These are phyloP conservation scores for Microtus ochrogaster DNA, from an alignment of 2,113 vertebrate genomes.

Conservation along the genomic window DNA sequence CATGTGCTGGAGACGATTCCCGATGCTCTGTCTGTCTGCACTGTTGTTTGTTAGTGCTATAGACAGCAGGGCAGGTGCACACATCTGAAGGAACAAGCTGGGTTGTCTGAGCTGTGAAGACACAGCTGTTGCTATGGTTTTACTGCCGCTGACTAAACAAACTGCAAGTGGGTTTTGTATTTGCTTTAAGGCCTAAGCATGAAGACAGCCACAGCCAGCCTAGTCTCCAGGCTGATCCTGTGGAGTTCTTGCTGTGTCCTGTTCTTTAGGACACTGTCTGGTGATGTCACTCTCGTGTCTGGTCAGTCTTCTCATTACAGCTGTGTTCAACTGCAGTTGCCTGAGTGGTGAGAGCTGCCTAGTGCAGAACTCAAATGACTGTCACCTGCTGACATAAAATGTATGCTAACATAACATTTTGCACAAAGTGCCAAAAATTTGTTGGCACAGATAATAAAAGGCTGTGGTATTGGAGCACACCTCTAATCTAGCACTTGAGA, in stretches of 20 bases:
- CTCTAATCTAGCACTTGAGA: not conserved
- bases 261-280: not conserved
- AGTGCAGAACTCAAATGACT: not conserved
- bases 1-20: slow-evolving; percentile 46
- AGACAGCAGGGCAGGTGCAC: not conserved
- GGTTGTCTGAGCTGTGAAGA: not conserved
- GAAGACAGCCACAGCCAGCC: not conserved
- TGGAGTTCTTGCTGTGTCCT: not conserved
- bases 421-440: not conserved
- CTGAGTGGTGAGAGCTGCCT: not conserved
- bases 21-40: not conserved
- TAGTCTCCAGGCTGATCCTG: not conserved
- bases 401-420: not conserved
- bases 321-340: not conserved
- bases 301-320: not conserved
- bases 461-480: not conserved
- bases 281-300: not conserved
- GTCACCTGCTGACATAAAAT: slow-evolving; percentile 7
- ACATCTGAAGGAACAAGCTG: not conserved
- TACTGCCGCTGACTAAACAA: not conserved
- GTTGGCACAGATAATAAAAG: slow-evolving; percentile 28
- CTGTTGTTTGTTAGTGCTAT: not conserved
- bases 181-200: not conserved
- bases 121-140: not conserved
- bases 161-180: not conserved